These are phyloP conservation scores for Danio rerio DNA, from an alignment of 2,113 vertebrate species.

Conservation along the genomic window DNA sequence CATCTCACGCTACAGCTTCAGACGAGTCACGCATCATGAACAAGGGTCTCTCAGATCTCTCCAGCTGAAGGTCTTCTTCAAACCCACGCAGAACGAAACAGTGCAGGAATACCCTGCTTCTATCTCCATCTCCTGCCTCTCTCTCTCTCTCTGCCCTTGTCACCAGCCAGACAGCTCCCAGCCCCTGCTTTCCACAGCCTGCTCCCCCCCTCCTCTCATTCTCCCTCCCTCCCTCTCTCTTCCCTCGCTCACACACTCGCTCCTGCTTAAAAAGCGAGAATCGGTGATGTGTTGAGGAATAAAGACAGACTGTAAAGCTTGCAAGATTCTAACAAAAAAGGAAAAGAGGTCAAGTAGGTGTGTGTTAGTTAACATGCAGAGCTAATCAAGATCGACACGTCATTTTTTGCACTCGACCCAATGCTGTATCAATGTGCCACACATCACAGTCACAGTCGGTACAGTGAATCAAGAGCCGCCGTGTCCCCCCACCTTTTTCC, in stretches of 20 bases:
- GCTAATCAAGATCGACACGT: constrained; percentile 29
- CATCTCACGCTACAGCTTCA: constrained; percentile 20
- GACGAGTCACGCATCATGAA: constrained; percentile 19
- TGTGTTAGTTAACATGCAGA: not conserved
- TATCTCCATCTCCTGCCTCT: constrained; percentile 63
- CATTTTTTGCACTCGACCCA: constrained; percentile 4
- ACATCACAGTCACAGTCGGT: constrained; percentile 37
- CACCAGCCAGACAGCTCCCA: constrained; percentile 60
- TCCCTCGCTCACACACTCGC: constrained; percentile 53
- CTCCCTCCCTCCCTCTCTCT: constrained; percentile 39
- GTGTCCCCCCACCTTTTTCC: constrained; percentile 3
- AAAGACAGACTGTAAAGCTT: constrained; percentile 57
- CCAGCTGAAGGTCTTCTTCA: constrained; percentile 65
- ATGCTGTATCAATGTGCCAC: constrained; percentile 46
- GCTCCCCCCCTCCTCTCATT: constrained; percentile 58
- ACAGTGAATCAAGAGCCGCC: constrained; percentile 43
- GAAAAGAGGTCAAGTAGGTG: constrained; percentile 51
- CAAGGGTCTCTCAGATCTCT: constrained; percentile 50
- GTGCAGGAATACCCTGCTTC: constrained; percentile 58
- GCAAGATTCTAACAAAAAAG: constrained; percentile 54
- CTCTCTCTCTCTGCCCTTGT: constrained; percentile 59
- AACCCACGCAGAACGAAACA: constrained; percentile 59
- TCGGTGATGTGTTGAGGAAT: constrained; percentile 52
- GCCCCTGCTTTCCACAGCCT: constrained; percentile 67
- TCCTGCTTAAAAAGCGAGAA: constrained; percentile 47